A percentile compares a stretch with the other conserved stretches of the same genome.
phyloP scores from a whole-genome alignment of 1,140 invertebrate genomes.

The Drosophila burlai region DNA sequence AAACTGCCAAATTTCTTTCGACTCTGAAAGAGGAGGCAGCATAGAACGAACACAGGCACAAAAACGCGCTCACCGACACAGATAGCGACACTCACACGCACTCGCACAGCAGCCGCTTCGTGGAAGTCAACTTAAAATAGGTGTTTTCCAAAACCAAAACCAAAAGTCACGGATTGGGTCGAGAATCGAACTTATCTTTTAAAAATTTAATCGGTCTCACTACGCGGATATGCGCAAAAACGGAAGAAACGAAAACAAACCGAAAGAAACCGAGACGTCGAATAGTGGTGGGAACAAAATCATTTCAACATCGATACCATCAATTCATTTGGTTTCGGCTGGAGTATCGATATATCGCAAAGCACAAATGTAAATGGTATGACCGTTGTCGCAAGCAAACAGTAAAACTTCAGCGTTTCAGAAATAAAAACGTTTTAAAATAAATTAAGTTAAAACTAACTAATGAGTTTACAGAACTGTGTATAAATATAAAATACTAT shows the following conservation, averaged over 20 bases:
- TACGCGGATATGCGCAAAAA: constrained; percentile 20
- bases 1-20: constrained; percentile 26
- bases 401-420: too few species aligned
- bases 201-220: constrained; percentile 1
- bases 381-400: too few species aligned
- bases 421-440: too few species aligned
- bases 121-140: constrained; percentile 6
- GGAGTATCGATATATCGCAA: background rate
- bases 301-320: background rate
- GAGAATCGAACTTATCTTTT: background rate
- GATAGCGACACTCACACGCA: constrained; percentile 15
- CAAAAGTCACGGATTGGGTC: background rate
- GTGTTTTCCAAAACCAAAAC: background rate
- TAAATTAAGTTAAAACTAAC: too few species aligned
- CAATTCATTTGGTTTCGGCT: background rate
- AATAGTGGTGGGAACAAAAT: background rate
- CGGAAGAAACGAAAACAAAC: constrained; percentile 48
- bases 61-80: constrained; percentile 17
- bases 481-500: too few species aligned
- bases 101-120: constrained; percentile 21
- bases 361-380: too few species aligned
- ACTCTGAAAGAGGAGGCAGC: background rate
- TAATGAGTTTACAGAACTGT: too few species aligned
- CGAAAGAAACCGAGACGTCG: constrained; percentile 23
- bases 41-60: constrained; percentile 18